Evolutionary conservation across 1,140 invertebrate genomes (phyloP), one percentile per base, ranked within the genome.

Genomic region (Grapholita molesta): DNA sequence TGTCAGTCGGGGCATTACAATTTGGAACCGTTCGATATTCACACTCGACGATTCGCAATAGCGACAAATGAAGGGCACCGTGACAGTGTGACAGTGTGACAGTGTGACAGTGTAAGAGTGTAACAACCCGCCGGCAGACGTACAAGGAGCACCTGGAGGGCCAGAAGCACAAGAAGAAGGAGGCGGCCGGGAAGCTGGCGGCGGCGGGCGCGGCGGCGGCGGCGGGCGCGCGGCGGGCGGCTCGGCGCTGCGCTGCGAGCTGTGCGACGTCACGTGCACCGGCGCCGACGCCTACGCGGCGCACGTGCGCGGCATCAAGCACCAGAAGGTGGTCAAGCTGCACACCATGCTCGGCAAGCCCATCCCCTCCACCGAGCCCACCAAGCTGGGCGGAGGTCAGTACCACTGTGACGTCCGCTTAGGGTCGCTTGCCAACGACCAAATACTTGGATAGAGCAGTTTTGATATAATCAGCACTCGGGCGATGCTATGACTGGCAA

Each of bases 161-260:
- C 0, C 98, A 99, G 90, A 99, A 99, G 86, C 99, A 99, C 91
- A 99, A 99, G 93, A 99, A 99, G 93, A 99, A 99, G 86, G 99
- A 99, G 86, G 97, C 97, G 11, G 96, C 97, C 8, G 93, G 96
- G 15, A 99, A 99, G 92, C 95, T 94, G 93, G 95, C 93, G 86
- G 77, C 94, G 87, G 83, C 93, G 83, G 80, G 92, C 84, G 55
- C 87, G 86, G 89, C 85, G 70, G 77, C 64, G 68, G 67, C 18
- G 70, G 78, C n/a, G n/a, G 78, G 71, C 68, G 85, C 79, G 78
- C 88, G 75, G 88, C 84, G 84, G 77, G 93, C 24, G 95, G 95
- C 68, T 94, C 95, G 25, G 96, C 96, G 83, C 92, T 97, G 67
- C 94, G 97, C 38, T 97, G 97, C 90, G 97, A 98, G 84, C 94